Percentiles rank a stretch among this genome's conserved stretches.
phyloP scores from a whole-genome alignment of 2,113 vertebrate genomes.

The Hemichromis elongatus region DNA sequence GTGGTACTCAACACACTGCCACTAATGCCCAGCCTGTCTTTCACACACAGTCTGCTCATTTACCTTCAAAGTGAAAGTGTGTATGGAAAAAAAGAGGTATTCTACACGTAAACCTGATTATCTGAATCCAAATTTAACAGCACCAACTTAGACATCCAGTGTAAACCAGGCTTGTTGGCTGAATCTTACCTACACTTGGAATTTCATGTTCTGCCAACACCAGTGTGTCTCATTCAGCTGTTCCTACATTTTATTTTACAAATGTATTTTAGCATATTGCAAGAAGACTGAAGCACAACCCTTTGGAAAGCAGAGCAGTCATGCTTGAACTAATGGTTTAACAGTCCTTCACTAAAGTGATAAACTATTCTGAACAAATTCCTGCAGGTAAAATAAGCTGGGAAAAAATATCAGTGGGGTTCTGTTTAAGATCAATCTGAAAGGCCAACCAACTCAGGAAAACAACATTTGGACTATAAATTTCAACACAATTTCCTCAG shows the following conservation, averaged over 20 bases:
- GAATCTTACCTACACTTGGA: neutral
- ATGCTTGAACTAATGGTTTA: conserved; percentile 35
- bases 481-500: conserved; percentile 59
- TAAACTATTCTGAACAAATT: conserved; percentile 69
- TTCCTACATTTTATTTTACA: neutral
- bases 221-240: neutral
- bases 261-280: neutral
- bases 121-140: neutral
- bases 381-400: conserved; percentile 64
- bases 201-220: neutral
- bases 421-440: conserved; percentile 70
- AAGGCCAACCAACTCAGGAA: conserved; percentile 44
- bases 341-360: conserved; percentile 60
- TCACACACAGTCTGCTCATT: neutral
- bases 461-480: conserved; percentile 67
- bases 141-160: neutral
- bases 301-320: conserved; percentile 26
- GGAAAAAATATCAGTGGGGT: conserved; percentile 45
- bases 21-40: conserved; percentile 38
- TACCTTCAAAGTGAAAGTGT: neutral
- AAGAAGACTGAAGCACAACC: neutral
- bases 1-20: conserved; percentile 58
- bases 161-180: neutral
- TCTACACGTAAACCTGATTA: neutral
- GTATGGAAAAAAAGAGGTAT: neutral